These are phyloP conservation scores for Ceratothoa steindachneri DNA, from an alignment of 2,888 invertebrate species.

Conservation along the genomic window DNA sequence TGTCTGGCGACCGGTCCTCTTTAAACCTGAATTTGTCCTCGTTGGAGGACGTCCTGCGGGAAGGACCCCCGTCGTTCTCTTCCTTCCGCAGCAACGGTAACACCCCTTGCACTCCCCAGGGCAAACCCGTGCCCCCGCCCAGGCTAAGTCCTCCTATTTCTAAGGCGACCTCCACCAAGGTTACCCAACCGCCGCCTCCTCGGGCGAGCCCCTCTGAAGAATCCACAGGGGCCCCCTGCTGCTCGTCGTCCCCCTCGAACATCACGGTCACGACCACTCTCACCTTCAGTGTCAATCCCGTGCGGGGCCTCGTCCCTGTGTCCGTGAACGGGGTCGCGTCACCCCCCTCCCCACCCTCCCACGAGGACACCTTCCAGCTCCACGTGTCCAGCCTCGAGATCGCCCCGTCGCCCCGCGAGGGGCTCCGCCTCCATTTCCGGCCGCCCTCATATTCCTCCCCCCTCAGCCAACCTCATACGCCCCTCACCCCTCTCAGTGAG, in stretches of 20 bases:
- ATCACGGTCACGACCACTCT: conserved; percentile 44
- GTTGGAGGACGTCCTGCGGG: conserved; percentile 39
- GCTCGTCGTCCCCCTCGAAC: conserved; percentile 31
- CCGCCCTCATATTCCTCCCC: conserved; percentile 21
- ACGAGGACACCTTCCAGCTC: background rate
- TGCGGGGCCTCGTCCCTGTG: conserved; percentile 24
- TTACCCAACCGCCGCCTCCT: conserved; percentile 17
- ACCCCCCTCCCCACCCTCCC: background rate
- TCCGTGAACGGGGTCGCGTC: background rate
- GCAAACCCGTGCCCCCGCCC: conserved; percentile 32
- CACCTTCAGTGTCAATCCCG: conserved; percentile 41
- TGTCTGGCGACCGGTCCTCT: conserved; percentile 34
- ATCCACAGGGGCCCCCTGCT: conserved; percentile 21
- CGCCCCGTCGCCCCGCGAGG: background rate
- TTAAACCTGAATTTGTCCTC: conserved; percentile 41
- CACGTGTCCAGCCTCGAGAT: conserved; percentile 28
- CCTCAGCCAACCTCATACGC: conserved; percentile 41
- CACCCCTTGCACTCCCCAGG: conserved; percentile 29
- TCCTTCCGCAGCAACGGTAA: conserved; percentile 38
- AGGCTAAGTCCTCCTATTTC: conserved; percentile 32
- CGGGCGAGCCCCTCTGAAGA: conserved; percentile 1
- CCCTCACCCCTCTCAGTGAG: conserved; percentile 35
- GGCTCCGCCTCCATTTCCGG: background rate
- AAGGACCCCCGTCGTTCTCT: conserved; percentile 31
- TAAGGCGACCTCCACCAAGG: conserved; percentile 18